These are phyloP conservation scores for Gnatocerus cornutus DNA, from an alignment of 2,888 invertebrate species.

Conservation along the genomic window DNA sequence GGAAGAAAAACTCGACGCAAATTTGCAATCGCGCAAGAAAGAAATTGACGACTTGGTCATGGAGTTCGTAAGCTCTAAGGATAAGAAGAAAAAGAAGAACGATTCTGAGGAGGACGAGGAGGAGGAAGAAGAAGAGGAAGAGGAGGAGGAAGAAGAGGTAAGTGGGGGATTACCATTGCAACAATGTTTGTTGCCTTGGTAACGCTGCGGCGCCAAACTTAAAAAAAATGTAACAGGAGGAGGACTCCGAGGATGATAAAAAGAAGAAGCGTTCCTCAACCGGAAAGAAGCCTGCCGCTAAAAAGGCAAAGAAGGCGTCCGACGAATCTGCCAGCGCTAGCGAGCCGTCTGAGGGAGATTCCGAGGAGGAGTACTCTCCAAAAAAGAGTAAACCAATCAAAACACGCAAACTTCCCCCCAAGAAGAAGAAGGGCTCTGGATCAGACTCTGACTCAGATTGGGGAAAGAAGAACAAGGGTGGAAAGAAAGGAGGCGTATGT, in stretches of 20 bases:
- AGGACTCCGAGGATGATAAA: conserved; percentile 73
- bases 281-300: conserved; percentile 71
- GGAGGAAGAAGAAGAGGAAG: conserved; percentile 52
- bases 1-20: conserved; percentile 85
- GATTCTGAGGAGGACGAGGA: conserved; percentile 73
- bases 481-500: conserved; percentile 66
- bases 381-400: conserved; percentile 75
- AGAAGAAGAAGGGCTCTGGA: conserved; percentile 80
- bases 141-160: conserved; percentile 47
- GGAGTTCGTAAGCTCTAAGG: conserved; percentile 77
- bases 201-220: background rate
- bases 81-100: conserved; percentile 70
- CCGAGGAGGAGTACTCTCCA: conserved; percentile 77
- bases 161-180: conserved; percentile 37
- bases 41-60: conserved; percentile 92
- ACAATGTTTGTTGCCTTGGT: background rate
- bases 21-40: conserved; percentile 85
- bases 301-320: conserved; percentile 73
- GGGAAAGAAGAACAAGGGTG: conserved; percentile 75
- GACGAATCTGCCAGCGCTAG: conserved; percentile 72
- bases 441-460: conserved; percentile 81
- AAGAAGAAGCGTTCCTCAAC: conserved; percentile 75
- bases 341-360: conserved; percentile 73
- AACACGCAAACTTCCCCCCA: conserved; percentile 72
- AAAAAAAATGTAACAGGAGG: conserved; percentile 58